Conservation (phyloP, 2,888 invertebrate species). For the Nephrotoma flavescens region DNA sequence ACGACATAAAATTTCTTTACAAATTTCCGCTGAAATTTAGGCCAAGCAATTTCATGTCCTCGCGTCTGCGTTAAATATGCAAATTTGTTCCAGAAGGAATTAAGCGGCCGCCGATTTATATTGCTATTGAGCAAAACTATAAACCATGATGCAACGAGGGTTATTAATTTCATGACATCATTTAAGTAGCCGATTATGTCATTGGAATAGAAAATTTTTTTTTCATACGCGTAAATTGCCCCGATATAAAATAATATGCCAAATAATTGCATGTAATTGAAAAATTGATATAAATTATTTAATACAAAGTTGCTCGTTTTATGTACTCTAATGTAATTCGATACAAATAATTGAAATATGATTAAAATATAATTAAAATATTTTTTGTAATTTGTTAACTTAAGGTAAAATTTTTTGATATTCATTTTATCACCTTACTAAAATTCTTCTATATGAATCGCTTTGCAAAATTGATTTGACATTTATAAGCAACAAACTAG, state of each 20-base stretch:
- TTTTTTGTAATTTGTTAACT: background rate
- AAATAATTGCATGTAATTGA: background rate
- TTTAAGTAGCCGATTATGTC: background rate
- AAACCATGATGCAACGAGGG: background rate
- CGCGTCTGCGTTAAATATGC: background rate
- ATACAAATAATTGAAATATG: background rate
- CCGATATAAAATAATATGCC: background rate
- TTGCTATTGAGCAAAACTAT: background rate
- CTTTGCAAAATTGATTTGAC: too few species aligned
- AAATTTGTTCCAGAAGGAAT: background rate
- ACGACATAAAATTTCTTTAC: background rate
- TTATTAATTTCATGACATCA: background rate
- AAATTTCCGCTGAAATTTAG: background rate
- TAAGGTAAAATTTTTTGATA: background rate
- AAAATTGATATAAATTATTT: background rate
- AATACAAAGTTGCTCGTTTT: background rate
- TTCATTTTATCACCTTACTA: background rate
- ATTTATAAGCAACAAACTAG: background rate
- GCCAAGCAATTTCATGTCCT: background rate
- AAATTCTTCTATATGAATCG: too few species aligned
- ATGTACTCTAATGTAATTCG: background rate
- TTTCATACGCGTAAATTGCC: background rate
- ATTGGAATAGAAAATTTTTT: background rate
- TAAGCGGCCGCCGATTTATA: background rate
- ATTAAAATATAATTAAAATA: background rate